These are phyloP conservation scores for Drosophila jambulina DNA, from an alignment of 1,140 invertebrate genomes.

Conservation along the genomic window DNA sequence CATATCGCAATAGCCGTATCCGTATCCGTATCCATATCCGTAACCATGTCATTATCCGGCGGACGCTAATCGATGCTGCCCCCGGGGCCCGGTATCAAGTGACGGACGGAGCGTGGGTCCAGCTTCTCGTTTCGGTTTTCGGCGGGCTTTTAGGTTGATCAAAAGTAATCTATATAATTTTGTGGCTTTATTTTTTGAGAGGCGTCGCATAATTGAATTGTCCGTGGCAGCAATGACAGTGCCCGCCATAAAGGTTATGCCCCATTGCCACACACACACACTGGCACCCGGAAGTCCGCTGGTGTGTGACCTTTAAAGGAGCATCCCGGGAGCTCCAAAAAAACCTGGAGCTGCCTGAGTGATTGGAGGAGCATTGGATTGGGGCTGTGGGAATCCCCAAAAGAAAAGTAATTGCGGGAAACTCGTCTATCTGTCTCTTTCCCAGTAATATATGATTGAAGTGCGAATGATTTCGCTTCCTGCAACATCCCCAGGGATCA, in stretches of 20 bases:
- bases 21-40: slow-evolving; percentile 7
- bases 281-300: slow-evolving; percentile 3
- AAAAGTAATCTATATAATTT: slow-evolving; percentile 37
- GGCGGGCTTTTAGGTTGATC: slow-evolving; percentile 40
- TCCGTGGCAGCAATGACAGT: slow-evolving; percentile 24
- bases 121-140: slow-evolving; percentile 6
- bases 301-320: slow-evolving; percentile 14
- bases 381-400: background rate
- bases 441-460: slow-evolving; percentile 24
- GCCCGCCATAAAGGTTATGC: slow-evolving; percentile 45
- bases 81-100: slow-evolving; percentile 55
- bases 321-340: background rate
- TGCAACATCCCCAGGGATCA: slow-evolving; percentile 12
- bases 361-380: slow-evolving; percentile 19
- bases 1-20: background rate
- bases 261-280: slow-evolving; percentile 5
- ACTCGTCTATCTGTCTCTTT: background rate
- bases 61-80: slow-evolving; percentile 61
- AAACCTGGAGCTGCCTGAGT: slow-evolving; percentile 26
- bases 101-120: slow-evolving; percentile 21
- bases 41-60: slow-evolving; percentile 21
- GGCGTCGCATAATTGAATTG: slow-evolving; percentile 50
- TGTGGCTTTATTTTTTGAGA: slow-evolving; percentile 30
- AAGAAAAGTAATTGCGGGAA: slow-evolving; percentile 20
- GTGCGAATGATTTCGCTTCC: slow-evolving; percentile 26